Conservation (phyloP, 2,888 invertebrate genomes). For the Leptodirus hochenwartii region DNA sequence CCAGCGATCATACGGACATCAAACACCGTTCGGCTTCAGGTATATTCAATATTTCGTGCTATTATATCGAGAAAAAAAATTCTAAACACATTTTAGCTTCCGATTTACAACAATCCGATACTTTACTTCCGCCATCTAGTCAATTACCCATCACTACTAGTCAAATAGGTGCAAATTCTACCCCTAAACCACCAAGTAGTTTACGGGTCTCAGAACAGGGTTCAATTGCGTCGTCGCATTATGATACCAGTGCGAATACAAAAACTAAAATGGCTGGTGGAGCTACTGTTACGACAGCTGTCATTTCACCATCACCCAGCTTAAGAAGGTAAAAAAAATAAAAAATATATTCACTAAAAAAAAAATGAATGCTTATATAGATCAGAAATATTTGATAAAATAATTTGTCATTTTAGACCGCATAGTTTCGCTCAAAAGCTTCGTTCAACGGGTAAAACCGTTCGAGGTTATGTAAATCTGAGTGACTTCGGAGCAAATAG, state of each 20-base stretch:
- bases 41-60: no score
- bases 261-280: no score
- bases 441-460: slow-evolving; percentile 67
- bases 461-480: slow-evolving; percentile 70
- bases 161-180: no score
- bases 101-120: slow-evolving; percentile 45
- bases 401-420: slow-evolving; percentile 48
- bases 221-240: slow-evolving; percentile 21
- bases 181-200: no score
- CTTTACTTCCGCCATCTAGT: no score
- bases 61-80: background rate
- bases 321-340: no score
- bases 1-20: slow-evolving; percentile 27
- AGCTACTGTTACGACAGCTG: no score
- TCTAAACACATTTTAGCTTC: slow-evolving; percentile 36
- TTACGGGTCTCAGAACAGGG: slow-evolving; percentile 26
- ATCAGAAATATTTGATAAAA: no score
- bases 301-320: slow-evolving; percentile 36
- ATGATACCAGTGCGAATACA: no score
- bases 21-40: slow-evolving; percentile 44
- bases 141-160: no score
- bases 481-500: slow-evolving; percentile 38
- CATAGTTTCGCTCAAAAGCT: slow-evolving; percentile 81
- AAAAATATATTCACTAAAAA: no score
- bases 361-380: no score